These are phyloP conservation scores for Sceloporus tristichus DNA, from an alignment of 2,113 vertebrate genomes.

Conservation along the genomic window DNA sequence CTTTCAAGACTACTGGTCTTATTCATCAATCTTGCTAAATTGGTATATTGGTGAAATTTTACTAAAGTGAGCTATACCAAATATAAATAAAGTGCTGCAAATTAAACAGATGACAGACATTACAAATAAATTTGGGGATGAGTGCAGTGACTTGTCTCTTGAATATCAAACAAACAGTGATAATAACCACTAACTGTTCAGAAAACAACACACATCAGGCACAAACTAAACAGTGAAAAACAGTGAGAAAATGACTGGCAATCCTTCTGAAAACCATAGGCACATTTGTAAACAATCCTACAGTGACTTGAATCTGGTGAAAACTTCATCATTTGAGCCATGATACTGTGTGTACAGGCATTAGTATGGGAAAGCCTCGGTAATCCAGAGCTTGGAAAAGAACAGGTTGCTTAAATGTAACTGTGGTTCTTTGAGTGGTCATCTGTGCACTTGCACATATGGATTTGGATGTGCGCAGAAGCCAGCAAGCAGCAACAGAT, in stretches of 20 bases:
- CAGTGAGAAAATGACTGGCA: not conserved
- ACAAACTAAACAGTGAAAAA: not conserved
- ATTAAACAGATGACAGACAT: not conserved
- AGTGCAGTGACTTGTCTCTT: not conserved
- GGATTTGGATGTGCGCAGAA: too few relatives aligned
- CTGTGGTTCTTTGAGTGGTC: too few relatives aligned
- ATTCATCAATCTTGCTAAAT: slow-evolving; percentile 1
- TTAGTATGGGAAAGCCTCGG: not conserved
- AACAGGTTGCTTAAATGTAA: too few relatives aligned
- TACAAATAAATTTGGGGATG: not conserved
- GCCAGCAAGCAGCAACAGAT: too few relatives aligned
- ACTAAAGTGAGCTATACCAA: not conserved
- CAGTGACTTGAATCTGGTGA: not conserved
- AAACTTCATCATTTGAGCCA: not conserved
- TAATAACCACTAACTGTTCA: not conserved
- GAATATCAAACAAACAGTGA: not conserved
- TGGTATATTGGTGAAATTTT: not conserved
- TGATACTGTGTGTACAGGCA: not conserved
- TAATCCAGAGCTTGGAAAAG: not conserved
- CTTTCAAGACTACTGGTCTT: too few relatives aligned
- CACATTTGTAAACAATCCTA: not conserved
- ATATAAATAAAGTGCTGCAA: not conserved
- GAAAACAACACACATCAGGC: not conserved
- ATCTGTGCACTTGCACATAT: too few relatives aligned
- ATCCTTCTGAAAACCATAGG: not conserved